phyloP scores from a whole-genome alignment of 37 sponge, comb jelly and placozoan species.

The Geodia barretti region DNA sequence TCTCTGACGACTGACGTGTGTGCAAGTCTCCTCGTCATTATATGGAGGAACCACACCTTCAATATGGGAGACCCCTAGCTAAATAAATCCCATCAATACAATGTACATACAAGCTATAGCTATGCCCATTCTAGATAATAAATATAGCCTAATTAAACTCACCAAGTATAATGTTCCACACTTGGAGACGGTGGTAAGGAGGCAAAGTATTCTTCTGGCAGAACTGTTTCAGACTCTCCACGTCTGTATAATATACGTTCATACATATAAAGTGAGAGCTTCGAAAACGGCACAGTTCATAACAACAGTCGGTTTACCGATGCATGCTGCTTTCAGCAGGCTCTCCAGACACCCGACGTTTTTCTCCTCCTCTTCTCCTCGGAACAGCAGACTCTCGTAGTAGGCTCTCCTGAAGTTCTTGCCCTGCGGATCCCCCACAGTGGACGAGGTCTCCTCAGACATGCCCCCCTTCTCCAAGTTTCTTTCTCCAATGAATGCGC shows the following conservation, averaged over 20 bases:
- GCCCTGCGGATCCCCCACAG: background rate
- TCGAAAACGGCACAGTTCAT: too few relatives aligned
- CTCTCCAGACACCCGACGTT: slow-evolving; percentile 28
- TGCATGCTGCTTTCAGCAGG: slow-evolving; percentile 40
- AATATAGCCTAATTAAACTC: background rate
- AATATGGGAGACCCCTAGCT: background rate
- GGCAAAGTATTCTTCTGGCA: slow-evolving; percentile 52
- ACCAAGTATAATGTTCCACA: slow-evolving; percentile 63
- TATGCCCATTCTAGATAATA: background rate
- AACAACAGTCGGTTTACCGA: slow-evolving; percentile 20
- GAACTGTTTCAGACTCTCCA: slow-evolving; percentile 38
- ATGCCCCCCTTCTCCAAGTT: background rate
- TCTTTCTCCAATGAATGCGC: background rate
- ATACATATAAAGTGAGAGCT: background rate
- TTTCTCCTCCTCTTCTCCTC: slow-evolving; percentile 40
- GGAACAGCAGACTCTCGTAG: slow-evolving; percentile 64
- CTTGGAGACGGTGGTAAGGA: slow-evolving; percentile 27
- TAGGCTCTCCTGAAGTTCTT: slow-evolving; percentile 70
- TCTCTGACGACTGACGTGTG: slow-evolving; percentile 32
- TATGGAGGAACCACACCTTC: slow-evolving; percentile 42
- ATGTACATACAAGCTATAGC: too few relatives aligned
- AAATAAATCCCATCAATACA: background rate
- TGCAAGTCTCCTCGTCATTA: slow-evolving; percentile 35
- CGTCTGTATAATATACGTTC: slow-evolving; percentile 17
- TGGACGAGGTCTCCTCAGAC: background rate